Evolutionary conservation across 2,797 vertebrate genomes (phyloP).

Genomic region (Crypturellus tataupa): DNA sequence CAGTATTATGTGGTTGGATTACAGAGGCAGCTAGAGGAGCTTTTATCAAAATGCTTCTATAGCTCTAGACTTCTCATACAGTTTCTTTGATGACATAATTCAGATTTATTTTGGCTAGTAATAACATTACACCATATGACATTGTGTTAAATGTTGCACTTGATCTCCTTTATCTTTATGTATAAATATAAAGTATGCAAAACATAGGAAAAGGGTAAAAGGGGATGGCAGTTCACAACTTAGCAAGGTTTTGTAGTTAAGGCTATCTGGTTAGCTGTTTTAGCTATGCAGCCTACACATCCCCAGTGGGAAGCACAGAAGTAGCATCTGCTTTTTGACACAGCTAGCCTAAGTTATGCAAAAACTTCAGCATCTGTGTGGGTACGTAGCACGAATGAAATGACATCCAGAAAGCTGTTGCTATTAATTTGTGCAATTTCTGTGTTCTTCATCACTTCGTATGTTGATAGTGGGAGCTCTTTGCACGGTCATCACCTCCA

Average conservation of each 20-base stretch:
- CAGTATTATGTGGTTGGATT: constrained; percentile 21
- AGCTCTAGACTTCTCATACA: not conserved
- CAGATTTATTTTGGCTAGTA: constrained; percentile 23
- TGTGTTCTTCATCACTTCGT: not conserved
- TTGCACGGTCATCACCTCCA: not conserved
- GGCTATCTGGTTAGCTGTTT: constrained; percentile 56
- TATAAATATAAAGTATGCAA: not conserved
- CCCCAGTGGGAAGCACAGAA: not conserved
- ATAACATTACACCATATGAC: constrained; percentile 46
- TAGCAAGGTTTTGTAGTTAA: constrained; percentile 50
- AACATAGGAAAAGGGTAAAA: constrained; percentile 1
- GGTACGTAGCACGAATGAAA: not conserved
- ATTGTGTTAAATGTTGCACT: constrained; percentile 35
- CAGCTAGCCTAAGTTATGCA: constrained; percentile 38
- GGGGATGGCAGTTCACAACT: constrained; percentile 13
- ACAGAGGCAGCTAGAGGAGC: not conserved
- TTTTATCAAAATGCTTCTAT: not conserved
- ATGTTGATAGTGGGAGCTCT: not conserved
- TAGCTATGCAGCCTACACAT: constrained; percentile 34
- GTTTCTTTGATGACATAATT: constrained; percentile 13
- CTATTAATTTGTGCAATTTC: constrained; percentile 14
- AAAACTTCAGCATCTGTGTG: not conserved
- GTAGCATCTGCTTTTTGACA: constrained; percentile 38
- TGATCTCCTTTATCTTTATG: constrained; percentile 38
- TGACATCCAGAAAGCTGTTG: constrained; percentile 20